Conservation (phyloP, 2,888 invertebrate genomes). For the Drosophila acutilabella region DNA sequence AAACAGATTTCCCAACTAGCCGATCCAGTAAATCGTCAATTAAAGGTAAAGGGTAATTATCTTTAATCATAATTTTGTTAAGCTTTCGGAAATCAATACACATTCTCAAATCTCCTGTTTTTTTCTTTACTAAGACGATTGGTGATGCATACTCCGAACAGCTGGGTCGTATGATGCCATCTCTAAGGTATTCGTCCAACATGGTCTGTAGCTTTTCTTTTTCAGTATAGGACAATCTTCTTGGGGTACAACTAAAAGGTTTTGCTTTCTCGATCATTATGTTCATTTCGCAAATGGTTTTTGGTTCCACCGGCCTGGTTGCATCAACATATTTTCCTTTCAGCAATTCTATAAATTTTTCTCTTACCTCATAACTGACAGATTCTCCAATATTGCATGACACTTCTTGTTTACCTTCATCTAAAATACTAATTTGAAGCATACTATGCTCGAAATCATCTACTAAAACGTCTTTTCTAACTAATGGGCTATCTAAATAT, state of each 20-base stretch:
- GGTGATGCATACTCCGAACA: background rate
- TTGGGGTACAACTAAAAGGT: conserved; percentile 1
- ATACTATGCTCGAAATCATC: background rate
- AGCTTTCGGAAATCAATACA: too few species aligned
- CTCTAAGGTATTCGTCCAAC: background rate
- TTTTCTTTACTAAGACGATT: background rate
- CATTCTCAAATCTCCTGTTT: background rate
- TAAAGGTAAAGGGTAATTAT: too few species aligned
- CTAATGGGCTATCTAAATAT: too few species aligned
- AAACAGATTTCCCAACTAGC: background rate
- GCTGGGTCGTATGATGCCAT: background rate
- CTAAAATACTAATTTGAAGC: background rate
- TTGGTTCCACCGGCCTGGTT: background rate
- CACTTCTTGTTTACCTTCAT: background rate
- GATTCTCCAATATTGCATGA: background rate
- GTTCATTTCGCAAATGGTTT: background rate
- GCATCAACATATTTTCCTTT: background rate
- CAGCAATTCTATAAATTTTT: background rate
- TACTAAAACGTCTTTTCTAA: background rate
- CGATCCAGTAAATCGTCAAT: too few species aligned
- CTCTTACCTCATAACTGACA: background rate
- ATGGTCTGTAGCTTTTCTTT: background rate
- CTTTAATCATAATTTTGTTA: too few species aligned
- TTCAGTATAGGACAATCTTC: background rate
- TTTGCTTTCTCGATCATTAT: conserved; percentile 1